phyloP scores from a whole-genome alignment of 1,140 invertebrate genomes.

The Acyrthosiphon pisum region DNA sequence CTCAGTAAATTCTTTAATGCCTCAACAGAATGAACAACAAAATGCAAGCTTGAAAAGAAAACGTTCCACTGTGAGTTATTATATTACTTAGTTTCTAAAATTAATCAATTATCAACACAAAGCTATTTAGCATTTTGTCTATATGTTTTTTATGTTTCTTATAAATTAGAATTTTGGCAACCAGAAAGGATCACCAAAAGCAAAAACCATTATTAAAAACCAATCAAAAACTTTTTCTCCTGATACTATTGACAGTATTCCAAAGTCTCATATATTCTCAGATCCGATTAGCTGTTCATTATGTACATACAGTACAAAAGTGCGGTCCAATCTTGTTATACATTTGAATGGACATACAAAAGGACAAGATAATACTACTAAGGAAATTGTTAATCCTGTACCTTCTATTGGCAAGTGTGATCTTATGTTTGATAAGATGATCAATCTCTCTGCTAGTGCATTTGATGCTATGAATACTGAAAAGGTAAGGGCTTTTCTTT shows the following conservation, averaged over 20 bases:
- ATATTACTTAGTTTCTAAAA: background rate
- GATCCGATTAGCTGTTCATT: conserved; percentile 45
- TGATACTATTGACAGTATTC: conserved; percentile 47
- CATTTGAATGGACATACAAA: conserved; percentile 75
- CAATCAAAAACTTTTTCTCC: conserved; percentile 41
- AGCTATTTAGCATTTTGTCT: background rate
- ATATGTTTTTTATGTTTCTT: background rate
- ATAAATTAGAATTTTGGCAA: background rate
- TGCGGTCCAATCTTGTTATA: conserved; percentile 75
- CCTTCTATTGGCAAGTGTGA: conserved; percentile 79
- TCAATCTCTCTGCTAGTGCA: conserved; percentile 78
- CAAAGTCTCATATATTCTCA: conserved; percentile 52
- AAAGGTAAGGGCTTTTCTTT: background rate
- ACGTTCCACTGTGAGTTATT: conserved; percentile 38
- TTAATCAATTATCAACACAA: background rate
- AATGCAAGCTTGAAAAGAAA: conserved; percentile 12
- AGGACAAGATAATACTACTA: conserved; percentile 68
- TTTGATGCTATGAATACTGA: conserved; percentile 46
- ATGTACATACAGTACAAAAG: conserved; percentile 61
- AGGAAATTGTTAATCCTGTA: conserved; percentile 74
- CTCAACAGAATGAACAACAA: background rate
- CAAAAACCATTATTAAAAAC: background rate
- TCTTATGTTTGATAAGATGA: conserved; percentile 84
- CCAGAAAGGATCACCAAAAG: background rate
- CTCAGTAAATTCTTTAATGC: background rate